Percentiles rank a stretch among this genome's conserved stretches.
Evolutionary conservation across 1,140 invertebrate genomes (phyloP).

Genomic region (Zaprionus taronus): DNA sequence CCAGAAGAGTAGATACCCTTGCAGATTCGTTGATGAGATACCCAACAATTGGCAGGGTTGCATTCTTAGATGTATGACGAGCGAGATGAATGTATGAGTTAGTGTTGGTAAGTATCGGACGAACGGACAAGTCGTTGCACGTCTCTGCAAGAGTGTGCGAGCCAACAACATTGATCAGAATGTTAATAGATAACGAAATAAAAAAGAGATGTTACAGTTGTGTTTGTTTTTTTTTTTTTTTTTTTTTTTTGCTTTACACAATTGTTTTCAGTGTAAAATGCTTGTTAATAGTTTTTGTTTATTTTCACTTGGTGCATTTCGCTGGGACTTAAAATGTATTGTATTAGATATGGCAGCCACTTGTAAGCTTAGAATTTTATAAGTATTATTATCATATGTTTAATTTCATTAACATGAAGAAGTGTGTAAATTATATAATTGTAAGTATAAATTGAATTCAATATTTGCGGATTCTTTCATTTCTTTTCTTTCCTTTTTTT

Average conservation of each 20-base stretch:
- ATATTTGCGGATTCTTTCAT: constrained; percentile 9
- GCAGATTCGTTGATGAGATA: constrained; percentile 7
- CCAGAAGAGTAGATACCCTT: constrained; percentile 20
- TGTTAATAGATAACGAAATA: constrained; percentile 56
- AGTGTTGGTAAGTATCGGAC: neutral
- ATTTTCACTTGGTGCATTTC: constrained; percentile 52
- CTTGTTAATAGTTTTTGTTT: constrained; percentile 56
- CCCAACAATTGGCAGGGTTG: neutral
- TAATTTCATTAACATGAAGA: constrained; percentile 38
- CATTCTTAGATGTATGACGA: too few relatives aligned
- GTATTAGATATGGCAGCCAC: constrained; percentile 55
- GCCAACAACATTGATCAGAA: constrained; percentile 26
- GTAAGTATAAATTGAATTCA: constrained; percentile 40
- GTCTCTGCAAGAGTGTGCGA: constrained; percentile 26
- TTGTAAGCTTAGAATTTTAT: constrained; percentile 48
- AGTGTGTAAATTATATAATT: constrained; percentile 29
- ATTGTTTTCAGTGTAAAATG: constrained; percentile 55
- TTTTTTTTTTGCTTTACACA: constrained; percentile 60
- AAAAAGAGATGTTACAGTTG: constrained; percentile 75
- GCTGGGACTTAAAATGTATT: constrained; percentile 64
- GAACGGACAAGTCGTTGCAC: neutral
- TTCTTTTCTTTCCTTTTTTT: constrained; percentile 1
- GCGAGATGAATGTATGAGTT: too few relatives aligned
- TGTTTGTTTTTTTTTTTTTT: constrained; percentile 28
- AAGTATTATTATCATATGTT: constrained; percentile 35